Percentiles rank a stretch among this genome's conserved stretches.
Evolutionary conservation across 2,888 invertebrate genomes (phyloP).

Genomic region (Tetragonisca angustula): DNA sequence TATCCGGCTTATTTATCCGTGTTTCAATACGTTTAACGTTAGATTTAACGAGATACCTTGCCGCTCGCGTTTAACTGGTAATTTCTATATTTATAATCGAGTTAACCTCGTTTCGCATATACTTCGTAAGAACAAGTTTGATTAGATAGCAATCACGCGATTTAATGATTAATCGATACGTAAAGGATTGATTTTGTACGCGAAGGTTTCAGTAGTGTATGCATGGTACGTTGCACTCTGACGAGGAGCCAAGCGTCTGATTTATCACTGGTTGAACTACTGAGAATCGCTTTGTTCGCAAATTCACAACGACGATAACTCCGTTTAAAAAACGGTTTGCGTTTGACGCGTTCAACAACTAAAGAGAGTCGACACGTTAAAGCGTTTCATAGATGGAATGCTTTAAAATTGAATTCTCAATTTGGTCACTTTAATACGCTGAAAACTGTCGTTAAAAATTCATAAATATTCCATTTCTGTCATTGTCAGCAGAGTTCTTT

Average conservation of each 20-base stretch:
- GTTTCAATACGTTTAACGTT: background rate
- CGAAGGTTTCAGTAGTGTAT: conserved; percentile 16
- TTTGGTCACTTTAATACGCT: background rate
- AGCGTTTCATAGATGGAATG: background rate
- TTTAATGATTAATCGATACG: background rate
- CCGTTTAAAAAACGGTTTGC: background rate
- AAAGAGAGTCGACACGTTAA: background rate
- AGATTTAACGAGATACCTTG: conserved; percentile 14
- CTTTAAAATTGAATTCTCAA: conserved; percentile 6
- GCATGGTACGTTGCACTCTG: background rate
- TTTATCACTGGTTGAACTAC: conserved; percentile 12
- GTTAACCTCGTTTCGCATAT: background rate
- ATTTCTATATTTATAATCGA: background rate
- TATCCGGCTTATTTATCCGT: background rate
- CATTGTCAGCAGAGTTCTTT: background rate
- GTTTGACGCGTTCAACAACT: background rate
- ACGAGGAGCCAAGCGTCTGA: background rate
- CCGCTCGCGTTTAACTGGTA: background rate
- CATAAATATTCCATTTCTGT: background rate
- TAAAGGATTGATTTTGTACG: background rate
- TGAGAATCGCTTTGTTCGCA: background rate
- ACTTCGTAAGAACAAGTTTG: no score
- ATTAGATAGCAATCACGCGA: no score
- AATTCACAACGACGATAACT: background rate
- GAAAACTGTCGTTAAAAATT: conserved; percentile 11